Conservation (phyloP, 1,140 invertebrate species). For the Hyposmocoma kahamanoa region DNA sequence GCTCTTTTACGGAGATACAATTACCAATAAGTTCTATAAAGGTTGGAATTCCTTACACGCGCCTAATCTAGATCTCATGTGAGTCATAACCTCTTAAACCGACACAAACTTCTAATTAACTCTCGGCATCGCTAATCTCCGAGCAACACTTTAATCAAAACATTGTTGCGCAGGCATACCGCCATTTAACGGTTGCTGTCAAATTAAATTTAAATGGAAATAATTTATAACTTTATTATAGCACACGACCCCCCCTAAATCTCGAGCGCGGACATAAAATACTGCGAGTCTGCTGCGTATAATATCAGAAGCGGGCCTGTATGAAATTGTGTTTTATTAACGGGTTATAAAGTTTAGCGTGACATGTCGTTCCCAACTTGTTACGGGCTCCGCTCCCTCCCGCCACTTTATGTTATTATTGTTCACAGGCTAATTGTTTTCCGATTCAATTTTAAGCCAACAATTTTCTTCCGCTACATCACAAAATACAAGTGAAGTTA, state of each 20-base stretch:
- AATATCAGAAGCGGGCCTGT: constrained; percentile 44
- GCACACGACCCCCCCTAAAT: constrained; percentile 56
- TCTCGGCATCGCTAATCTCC: constrained; percentile 23
- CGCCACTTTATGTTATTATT: constrained; percentile 35
- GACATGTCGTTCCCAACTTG: constrained; percentile 65
- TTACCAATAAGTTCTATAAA: too few species aligned
- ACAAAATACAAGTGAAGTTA: too few species aligned
- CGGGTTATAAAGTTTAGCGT: constrained; percentile 64
- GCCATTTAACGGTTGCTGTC: constrained; percentile 53
- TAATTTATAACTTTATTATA: constrained; percentile 70
- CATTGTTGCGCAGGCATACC: constrained; percentile 42
- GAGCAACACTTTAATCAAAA: constrained; percentile 52
- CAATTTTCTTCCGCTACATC: too few species aligned
- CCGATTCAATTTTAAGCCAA: background rate
- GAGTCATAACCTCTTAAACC: background rate
- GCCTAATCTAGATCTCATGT: background rate
- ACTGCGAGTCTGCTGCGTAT: constrained; percentile 42
- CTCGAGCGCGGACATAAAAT: constrained; percentile 57
- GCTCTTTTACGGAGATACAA: too few species aligned
- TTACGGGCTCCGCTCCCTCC: constrained; percentile 34
- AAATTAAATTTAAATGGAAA: constrained; percentile 70
- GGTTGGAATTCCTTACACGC: too few species aligned
- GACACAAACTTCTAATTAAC: constrained; percentile 1
- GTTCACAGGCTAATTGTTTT: constrained; percentile 46
- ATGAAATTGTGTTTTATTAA: constrained; percentile 71